phyloP scores from a whole-genome alignment of 2,888 invertebrate species.

The Chrysodeixis includens region DNA sequence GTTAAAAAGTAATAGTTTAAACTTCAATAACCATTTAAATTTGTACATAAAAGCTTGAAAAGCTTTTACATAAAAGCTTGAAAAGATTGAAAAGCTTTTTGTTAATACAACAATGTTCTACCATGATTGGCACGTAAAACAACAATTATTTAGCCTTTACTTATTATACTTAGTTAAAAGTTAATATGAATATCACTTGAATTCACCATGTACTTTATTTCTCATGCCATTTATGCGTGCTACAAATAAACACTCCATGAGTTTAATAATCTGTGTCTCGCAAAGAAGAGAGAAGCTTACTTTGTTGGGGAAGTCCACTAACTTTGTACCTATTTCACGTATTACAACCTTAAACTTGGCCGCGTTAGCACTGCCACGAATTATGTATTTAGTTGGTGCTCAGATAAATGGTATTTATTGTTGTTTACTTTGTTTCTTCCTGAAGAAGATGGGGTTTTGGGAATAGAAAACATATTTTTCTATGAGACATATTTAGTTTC shows the following conservation, averaged over 20 bases:
- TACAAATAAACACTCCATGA: conserved; percentile 13
- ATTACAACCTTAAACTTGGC: conserved; percentile 61
- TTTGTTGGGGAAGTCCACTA: conserved; percentile 59
- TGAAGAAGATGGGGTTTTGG: conserved; percentile 20
- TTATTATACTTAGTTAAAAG: too few species aligned
- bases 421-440: conserved; percentile 35
- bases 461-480: conserved; percentile 20
- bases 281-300: conserved; percentile 49
- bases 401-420: conserved; percentile 50
- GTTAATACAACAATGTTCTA: too few species aligned
- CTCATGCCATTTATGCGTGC: neutral
- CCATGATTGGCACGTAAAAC: too few species aligned
- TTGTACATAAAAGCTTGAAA: too few species aligned
- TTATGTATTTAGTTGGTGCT: conserved; percentile 52
- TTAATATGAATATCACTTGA: too few species aligned
- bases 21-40: too few species aligned
- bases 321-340: conserved; percentile 67
- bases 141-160: too few species aligned
- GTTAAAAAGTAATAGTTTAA: too few species aligned
- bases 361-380: conserved; percentile 49
- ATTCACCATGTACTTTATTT: too few species aligned
- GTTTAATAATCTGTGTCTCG: conserved; percentile 9
- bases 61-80: too few species aligned
- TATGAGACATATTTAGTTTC: too few species aligned
- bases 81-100: too few species aligned